Evolutionary conservation across 2,797 vertebrate species (phyloP).

Genomic region (Setipinna tenuifilis): DNA sequence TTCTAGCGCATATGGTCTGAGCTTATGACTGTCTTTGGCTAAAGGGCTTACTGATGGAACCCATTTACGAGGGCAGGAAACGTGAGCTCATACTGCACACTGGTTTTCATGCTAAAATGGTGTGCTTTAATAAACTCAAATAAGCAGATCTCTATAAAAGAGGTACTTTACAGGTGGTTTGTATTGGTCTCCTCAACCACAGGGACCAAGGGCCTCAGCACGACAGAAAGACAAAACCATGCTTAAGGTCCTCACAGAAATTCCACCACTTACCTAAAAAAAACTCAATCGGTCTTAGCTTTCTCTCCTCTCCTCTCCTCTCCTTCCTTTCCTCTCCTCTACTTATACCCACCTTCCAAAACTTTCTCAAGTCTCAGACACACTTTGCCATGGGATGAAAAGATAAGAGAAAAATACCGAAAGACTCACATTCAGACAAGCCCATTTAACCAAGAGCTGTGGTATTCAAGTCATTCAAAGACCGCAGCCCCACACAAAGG

Average conservation of each 20-base stretch:
- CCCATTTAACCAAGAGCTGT: slow-evolving; percentile 47
- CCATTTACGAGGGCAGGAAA: slow-evolving; percentile 8
- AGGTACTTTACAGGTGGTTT: not conserved
- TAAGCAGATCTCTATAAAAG: not conserved
- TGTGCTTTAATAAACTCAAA: not conserved
- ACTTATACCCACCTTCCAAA: not conserved
- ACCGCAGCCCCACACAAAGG: slow-evolving; percentile 48
- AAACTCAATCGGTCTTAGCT: not conserved
- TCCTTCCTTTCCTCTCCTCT: not conserved
- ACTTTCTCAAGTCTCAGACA: not conserved
- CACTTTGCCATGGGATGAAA: not conserved
- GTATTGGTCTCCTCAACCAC: not conserved
- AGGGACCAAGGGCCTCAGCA: not conserved
- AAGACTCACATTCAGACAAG: slow-evolving; percentile 32
- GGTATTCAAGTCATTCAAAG: slow-evolving; percentile 41
- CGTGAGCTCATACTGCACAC: slow-evolving; percentile 12
- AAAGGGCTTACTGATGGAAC: not conserved
- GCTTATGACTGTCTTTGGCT: not conserved
- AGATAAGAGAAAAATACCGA: not conserved
- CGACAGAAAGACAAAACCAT: not conserved
- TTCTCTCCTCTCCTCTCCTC: not conserved
- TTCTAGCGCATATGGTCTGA: not conserved
- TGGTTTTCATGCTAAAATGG: not conserved
- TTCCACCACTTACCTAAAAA: not conserved
- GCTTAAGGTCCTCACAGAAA: not conserved